Evolutionary conservation across 1,140 invertebrate species (phyloP), one percentile per base, ranked within the genome.

Genomic region (Grapholita molesta): DNA sequence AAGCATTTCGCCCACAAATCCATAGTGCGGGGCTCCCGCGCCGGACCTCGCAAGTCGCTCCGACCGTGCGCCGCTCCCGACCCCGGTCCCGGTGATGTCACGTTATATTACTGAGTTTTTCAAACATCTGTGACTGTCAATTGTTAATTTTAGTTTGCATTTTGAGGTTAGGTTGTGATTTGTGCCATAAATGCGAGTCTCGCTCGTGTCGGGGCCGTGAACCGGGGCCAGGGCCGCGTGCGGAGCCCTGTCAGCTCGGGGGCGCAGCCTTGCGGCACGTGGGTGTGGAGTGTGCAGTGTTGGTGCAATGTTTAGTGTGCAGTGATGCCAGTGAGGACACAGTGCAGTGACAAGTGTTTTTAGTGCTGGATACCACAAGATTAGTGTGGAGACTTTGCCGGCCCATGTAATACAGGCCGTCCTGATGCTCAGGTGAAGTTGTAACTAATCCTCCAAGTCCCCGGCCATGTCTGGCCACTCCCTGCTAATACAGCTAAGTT

Each of bases 141-240:
- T 87, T 78, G 76, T 82, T 80, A 67, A 82, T 83, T 82, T 80
- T 80, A 77, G 78, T 88, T 81, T 85, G 77, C 74, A 83, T 85
- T 90, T 91, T 91, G 86, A 91, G 87, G 88, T 91, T 91, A 91
- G 86, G 80, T 84, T 79, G 84, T 82, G 82, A 84, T 86, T 83
- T 74, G 73, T 78, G 77, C 75, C 72, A 73, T 69, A 72, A 79
- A 72, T 75, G 55, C 55, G 24, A 61, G 24, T 61, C 55, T 28
- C 24, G n/a, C 25, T 30, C 24, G 55, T 28, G n/a, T 25, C 55
- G 55, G 15, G 25, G 12, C 55, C 55, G 28, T 32, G 55, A 61
- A 30, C 24, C 55, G 25, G 55, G 55, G 42, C 55, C 25, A 25
- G 55, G 55, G 55, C 55, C 55, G 55, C 55, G 55, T 30, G 24